Evolutionary conservation across 2,888 invertebrate genomes (phyloP), one percentile per base, ranked within the genome.

Genomic region (Polydrusus cervinus): DNA sequence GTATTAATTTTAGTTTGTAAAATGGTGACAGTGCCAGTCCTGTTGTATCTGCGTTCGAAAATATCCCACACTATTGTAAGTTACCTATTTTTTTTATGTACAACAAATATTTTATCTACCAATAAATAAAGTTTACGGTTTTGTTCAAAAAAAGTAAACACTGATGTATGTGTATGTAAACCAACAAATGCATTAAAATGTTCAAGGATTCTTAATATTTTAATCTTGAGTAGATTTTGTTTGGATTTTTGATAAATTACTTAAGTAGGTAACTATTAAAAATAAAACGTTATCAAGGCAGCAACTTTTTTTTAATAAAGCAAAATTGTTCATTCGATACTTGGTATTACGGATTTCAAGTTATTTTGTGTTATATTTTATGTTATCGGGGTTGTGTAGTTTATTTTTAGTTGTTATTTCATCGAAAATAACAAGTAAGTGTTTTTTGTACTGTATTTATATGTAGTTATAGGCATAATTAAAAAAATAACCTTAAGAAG

Each of bases 361-460:
- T 53, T 60, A 60, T 60, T 34, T 60, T 11, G 38, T 18, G 10
- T 60, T 60, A 60, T 38, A 34, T 34, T 34, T 34, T 34, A 34
- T 34, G 34, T 34, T 34, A 34, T 34, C 34, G 38, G 38, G 38
- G 38, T 18, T 18, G 57, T 60, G 57, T 13, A 60, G 57, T 60
- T 60, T 60, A 60, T 60, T 60, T 60, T 60, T 60, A 60, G 57
- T 60, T 18, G 57, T 60, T 60, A 60, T 38, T 60, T 60, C 57
- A 60, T 60, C 8, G n/a, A 14, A 55, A 55, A 55, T 55, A 55
- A 55, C 55, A 55, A 55, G 55, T 55, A 55, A 55, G 55, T 55
- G 3, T 14, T 14, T n/a, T 55, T 55, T 55, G 34, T 14, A 34
- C 5, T 10, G 34, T 34, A 25, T 25, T 1, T 34, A 34, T 34